Evolutionary conservation across 2,888 invertebrate species (phyloP).

Genomic region (Himalopsyche kuldschensis): DNA sequence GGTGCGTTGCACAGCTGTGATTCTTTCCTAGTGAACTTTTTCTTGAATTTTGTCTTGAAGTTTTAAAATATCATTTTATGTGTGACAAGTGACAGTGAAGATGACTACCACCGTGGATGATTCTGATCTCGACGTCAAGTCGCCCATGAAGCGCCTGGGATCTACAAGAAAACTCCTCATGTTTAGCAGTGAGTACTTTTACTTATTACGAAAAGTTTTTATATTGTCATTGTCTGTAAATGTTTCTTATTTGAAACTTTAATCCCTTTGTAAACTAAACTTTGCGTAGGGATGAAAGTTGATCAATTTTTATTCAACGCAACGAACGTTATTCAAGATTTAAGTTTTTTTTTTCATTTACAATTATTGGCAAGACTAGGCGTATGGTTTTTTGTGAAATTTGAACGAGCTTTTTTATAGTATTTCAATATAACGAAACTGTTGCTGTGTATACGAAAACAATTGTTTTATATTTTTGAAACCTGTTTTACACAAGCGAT

Average conservation of each 20-base stretch:
- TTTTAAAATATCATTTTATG: constrained; percentile 15
- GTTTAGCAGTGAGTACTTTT: constrained; percentile 70
- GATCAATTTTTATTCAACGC: too few relatives aligned
- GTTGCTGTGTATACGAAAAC: too few relatives aligned
- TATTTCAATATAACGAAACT: too few relatives aligned
- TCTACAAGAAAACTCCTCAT: constrained; percentile 79
- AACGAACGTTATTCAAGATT: too few relatives aligned
- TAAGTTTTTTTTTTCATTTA: too few relatives aligned
- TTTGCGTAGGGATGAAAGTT: too few relatives aligned
- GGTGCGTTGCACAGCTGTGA: constrained; percentile 14
- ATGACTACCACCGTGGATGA: constrained; percentile 64
- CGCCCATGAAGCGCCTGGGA: constrained; percentile 78
- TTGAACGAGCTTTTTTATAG: too few relatives aligned
- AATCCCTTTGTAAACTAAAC: too few relatives aligned
- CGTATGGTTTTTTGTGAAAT: too few relatives aligned
- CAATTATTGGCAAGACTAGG: too few relatives aligned
- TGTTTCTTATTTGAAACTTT: too few relatives aligned
- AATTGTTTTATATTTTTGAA: background rate
- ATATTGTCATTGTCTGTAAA: too few relatives aligned
- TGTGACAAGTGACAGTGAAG: constrained; percentile 15
- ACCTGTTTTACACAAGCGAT: background rate
- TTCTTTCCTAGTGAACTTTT: background rate
- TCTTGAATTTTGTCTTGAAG: background rate
- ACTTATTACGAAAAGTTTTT: background rate
- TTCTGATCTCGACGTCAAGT: constrained; percentile 74